phyloP scores from a whole-genome alignment of 2,888 invertebrate species.

The Tetranychus truncatus region DNA sequence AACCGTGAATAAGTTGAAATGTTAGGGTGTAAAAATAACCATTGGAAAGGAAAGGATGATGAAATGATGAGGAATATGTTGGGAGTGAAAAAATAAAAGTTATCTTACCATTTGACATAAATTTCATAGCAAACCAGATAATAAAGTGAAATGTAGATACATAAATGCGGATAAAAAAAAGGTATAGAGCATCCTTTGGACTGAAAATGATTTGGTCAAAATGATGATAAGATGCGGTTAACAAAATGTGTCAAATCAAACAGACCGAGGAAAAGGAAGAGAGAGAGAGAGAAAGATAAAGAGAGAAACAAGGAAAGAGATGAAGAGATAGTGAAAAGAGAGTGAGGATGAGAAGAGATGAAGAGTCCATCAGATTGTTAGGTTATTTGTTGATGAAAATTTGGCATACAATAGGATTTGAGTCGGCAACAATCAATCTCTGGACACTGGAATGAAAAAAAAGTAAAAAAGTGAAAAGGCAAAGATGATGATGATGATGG shows the following conservation, averaged over 20 bases:
- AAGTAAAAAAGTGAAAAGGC: not conserved
- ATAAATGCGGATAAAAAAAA: conserved; percentile 3
- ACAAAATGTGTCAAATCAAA: not conserved
- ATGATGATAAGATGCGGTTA: not conserved
- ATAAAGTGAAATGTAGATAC: not conserved
- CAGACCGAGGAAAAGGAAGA: not conserved
- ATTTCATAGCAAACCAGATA: not conserved
- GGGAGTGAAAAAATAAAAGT: not conserved
- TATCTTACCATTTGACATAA: not conserved
- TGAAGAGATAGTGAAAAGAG: not conserved
- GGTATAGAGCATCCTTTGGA: not conserved
- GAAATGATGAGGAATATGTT: not conserved
- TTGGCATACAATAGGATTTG: not conserved
- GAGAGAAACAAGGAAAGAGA: not conserved
- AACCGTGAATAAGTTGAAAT: not conserved
- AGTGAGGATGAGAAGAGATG: not conserved
- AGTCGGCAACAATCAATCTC: not conserved
- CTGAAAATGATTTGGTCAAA: not conserved
- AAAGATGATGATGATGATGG: not conserved
- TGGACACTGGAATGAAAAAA: not conserved
- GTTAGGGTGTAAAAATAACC: not conserved
- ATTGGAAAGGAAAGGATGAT: not conserved
- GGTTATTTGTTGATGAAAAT: not conserved
- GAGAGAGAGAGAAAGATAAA: not conserved
- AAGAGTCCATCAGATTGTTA: not conserved